These are phyloP conservation scores for Isotomurus palustris DNA, from an alignment of 2,888 invertebrate species.

Conservation along the genomic window DNA sequence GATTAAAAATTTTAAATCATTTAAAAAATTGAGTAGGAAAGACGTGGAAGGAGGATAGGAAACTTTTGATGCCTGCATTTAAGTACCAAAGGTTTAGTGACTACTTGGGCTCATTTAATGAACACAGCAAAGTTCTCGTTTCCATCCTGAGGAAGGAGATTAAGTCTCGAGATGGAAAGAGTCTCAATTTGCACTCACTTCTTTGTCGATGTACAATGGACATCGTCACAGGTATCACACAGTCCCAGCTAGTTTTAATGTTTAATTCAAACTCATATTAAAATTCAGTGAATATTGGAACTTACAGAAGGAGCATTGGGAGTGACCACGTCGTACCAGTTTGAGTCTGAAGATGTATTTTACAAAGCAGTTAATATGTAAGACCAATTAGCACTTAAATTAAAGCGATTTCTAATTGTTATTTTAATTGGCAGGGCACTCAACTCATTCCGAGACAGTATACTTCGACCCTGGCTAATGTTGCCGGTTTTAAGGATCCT, in stretches of 20 bases:
- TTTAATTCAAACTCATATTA: background rate
- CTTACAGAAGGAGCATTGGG: background rate
- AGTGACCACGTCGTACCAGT: too few relatives aligned
- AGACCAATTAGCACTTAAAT: too few relatives aligned
- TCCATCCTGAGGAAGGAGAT: background rate
- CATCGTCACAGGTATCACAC: background rate
- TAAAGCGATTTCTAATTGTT: too few relatives aligned
- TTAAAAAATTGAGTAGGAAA: conserved; percentile 8
- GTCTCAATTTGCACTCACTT: background rate
- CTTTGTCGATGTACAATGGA: background rate
- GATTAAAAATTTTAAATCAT: background rate
- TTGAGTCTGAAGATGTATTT: too few relatives aligned
- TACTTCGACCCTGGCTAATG: too few relatives aligned
- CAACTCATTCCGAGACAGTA: too few relatives aligned
- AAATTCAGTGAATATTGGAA: background rate
- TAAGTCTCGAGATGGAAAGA: background rate
- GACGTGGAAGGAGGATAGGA: conserved; percentile 12
- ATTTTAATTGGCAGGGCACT: too few relatives aligned
- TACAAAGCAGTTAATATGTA: too few relatives aligned
- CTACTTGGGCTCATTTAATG: conserved; percentile 3
- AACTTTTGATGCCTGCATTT: conserved; percentile 17
- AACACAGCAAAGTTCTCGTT: conserved; percentile 1
- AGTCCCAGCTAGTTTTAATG: background rate
- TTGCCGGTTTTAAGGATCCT: too few relatives aligned
- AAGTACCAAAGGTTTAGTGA: conserved; percentile 12